phyloP scores from a whole-genome alignment of 2,113 vertebrate species.

The Furnarius figulus region DNA sequence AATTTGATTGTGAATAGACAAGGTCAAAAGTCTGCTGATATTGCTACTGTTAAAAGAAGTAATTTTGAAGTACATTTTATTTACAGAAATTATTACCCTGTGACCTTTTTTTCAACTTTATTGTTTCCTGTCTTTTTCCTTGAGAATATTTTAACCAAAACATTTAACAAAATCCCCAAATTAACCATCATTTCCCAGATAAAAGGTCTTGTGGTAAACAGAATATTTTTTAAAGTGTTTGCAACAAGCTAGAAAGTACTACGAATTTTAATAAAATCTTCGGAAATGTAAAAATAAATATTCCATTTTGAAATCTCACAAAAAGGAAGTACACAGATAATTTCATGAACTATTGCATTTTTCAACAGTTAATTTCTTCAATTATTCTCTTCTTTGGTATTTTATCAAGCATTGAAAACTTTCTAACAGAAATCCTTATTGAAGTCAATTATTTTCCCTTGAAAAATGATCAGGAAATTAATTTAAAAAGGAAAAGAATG shows the following conservation, averaged over 20 bases:
- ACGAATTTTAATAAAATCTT: background rate
- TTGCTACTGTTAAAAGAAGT: background rate
- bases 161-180: background rate
- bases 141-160: background rate
- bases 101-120: background rate
- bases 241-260: background rate
- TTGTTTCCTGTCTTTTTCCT: background rate
- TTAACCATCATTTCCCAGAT: background rate
- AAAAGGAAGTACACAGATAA: background rate
- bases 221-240: background rate
- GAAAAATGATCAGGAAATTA: background rate
- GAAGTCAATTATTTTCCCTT: background rate
- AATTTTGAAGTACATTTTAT: background rate
- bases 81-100: background rate
- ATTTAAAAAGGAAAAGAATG: background rate
- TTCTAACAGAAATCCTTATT: background rate
- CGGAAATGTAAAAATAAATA: background rate
- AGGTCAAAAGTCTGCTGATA: background rate
- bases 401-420: background rate
- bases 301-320: background rate
- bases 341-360: background rate
- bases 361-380: background rate
- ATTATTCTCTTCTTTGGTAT: background rate
- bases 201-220: background rate
- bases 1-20: background rate